These are phyloP conservation scores for Hypomesus transpacificus DNA, from an alignment of 2,113 vertebrate species.

Conservation along the genomic window DNA sequence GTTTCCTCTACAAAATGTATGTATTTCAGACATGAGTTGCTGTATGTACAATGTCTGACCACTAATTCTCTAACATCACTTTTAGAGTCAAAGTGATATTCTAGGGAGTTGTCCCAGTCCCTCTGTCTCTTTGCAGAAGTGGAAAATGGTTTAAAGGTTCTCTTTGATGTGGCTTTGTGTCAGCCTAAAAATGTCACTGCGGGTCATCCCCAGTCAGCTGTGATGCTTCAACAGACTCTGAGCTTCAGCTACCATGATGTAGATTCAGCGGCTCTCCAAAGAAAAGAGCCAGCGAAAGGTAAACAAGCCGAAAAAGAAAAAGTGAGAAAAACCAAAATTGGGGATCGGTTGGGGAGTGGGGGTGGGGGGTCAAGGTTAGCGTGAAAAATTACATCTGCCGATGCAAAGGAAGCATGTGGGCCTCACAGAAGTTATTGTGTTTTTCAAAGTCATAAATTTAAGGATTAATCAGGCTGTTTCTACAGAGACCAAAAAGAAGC, in stretches of 20 bases:
- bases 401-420: conserved; percentile 75
- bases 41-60: too few species aligned
- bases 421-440: conserved; percentile 80
- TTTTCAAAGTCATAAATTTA: conserved; percentile 83
- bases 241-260: conserved; percentile 79
- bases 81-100: conserved; percentile 39
- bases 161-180: conserved; percentile 55
- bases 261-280: conserved; percentile 78
- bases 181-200: conserved; percentile 26
- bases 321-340: conserved; percentile 21
- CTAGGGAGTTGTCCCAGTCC: conserved; percentile 41
- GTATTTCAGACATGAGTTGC: too few species aligned
- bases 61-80: too few species aligned
- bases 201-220: conserved; percentile 52
- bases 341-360: conserved; percentile 7
- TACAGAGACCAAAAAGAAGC: conserved; percentile 68
- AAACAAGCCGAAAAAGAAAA: conserved; percentile 67
- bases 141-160: conserved; percentile 34
- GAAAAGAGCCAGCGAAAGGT: conserved; percentile 78
- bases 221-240: conserved; percentile 43
- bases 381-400: conserved; percentile 89
- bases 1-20: too few species aligned
- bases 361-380: conserved; percentile 31
- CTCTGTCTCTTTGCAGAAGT: conserved; percentile 27
- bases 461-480: conserved; percentile 79